phyloP scores from a whole-genome alignment of 2,797 vertebrate species.

The Leptoclinus maculatus region DNA sequence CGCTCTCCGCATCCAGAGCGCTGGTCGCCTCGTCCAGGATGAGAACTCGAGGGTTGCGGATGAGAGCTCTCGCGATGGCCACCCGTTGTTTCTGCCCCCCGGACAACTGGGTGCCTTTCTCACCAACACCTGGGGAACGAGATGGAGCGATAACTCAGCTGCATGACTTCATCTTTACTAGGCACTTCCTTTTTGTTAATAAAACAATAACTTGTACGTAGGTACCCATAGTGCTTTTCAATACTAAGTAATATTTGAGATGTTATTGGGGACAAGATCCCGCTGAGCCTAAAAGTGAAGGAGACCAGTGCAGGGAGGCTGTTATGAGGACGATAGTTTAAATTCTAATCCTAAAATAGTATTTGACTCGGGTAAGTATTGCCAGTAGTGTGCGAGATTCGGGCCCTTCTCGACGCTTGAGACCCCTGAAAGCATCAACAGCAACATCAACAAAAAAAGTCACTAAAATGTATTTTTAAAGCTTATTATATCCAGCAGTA shows the following conservation, averaged over 20 bases:
- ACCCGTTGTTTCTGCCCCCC: constrained; percentile 98
- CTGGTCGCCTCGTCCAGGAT: constrained; percentile 97
- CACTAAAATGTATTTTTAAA: not conserved
- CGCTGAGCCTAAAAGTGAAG: not conserved
- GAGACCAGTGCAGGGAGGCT: not conserved
- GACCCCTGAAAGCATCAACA: not conserved
- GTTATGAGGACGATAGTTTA: not conserved
- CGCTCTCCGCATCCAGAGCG: constrained; percentile 94
- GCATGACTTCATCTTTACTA: not conserved
- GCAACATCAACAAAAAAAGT: not conserved
- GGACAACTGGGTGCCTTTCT: constrained; percentile 95
- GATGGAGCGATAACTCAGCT: not conserved
- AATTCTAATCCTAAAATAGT: not conserved
- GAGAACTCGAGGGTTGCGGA: constrained; percentile 90
- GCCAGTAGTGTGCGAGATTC: not conserved
- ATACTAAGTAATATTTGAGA: not conserved
- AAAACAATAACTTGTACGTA: not conserved
- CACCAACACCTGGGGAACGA: constrained; percentile 87
- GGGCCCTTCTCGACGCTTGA: not conserved
- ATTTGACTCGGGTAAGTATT: not conserved
- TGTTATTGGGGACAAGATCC: not conserved
- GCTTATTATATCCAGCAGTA: too few species aligned
- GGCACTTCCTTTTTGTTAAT: not conserved
- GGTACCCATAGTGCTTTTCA: not conserved
- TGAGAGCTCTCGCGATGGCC: constrained; percentile 94